Evolutionary conservation across 37 sponge, comb jelly and placozoan genomes (phyloP), one percentile per base, ranked within the genome.

Genomic region (Dysidea cf. avara): DNA sequence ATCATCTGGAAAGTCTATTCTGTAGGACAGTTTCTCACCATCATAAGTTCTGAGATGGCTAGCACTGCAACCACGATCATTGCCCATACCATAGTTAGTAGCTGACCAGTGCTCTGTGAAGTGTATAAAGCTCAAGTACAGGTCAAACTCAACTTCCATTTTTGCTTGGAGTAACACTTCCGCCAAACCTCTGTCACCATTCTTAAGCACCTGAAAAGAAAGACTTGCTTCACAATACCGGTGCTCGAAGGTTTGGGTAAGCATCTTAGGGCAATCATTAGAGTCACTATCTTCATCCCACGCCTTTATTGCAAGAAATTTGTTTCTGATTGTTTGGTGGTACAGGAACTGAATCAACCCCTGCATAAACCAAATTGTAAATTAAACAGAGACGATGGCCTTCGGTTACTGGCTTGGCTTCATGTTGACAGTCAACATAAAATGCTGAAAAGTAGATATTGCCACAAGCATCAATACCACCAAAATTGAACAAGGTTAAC

Each of bases 311-410:
- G 66, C n/a, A 21, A n/a, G n/a, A n/a, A n/a, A n/a, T n/a, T n/a
- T n/a, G n/a, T n/a, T n/a, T n/a, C n/a, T n/a, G n/a, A n/a, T n/a
- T n/a, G n/a, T n/a, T n/a, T n/a, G n/a, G n/a, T n/a, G n/a, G n/a
- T n/a, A n/a, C n/a, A n/a, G n/a, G n/a, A n/a, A n/a, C n/a, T n/a
- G n/a, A n/a, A 76, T 34, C 25, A 76, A 66, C 40, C 64, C 64
- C 56, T 76, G 64, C 30, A 76, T 31, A n/a, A n/a, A n/a, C n/a
- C n/a, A n/a, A n/a, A n/a, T n/a, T n/a, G n/a, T n/a, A n/a, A n/a
- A n/a, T n/a, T 7, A 76, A 56, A 30, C 66, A 76, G 38, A 76
- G 55, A 35, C 77, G 66, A 50, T 76, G 64, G 6, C 77, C 77
- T 14, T 64, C 28, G 21, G 77, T 76, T 0, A 76, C 77, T 30